These are phyloP conservation scores for Leptura quadrifasciata DNA, from an alignment of 2,888 invertebrate species.

Conservation along the genomic window DNA sequence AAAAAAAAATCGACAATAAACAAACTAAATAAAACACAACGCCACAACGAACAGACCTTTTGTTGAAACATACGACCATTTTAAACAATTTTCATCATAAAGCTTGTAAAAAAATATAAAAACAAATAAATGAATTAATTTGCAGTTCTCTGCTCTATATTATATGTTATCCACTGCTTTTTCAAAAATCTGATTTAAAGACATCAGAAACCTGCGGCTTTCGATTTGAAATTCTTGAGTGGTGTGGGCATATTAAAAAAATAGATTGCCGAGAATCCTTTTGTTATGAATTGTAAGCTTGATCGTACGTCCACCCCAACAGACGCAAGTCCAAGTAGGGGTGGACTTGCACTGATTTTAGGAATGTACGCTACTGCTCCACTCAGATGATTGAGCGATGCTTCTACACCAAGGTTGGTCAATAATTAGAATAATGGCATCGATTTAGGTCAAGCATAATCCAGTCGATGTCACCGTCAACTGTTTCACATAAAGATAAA, in stretches of 20 bases:
- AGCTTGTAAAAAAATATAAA: slow-evolving; percentile 17
- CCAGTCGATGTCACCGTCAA: slow-evolving; percentile 2
- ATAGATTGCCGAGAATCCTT: slow-evolving; percentile 50
- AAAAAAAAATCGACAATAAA: not conserved
- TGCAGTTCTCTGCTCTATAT: not conserved
- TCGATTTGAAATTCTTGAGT: not conserved
- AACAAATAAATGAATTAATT: not conserved
- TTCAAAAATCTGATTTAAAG: not conserved
- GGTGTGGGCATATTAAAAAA: slow-evolving; percentile 30
- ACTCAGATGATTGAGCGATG: slow-evolving; percentile 1
- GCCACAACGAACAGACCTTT: slow-evolving; percentile 33
- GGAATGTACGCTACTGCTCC: slow-evolving; percentile 35
- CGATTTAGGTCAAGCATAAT: slow-evolving; percentile 9
- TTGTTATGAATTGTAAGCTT: slow-evolving; percentile 18
- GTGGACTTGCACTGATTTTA: slow-evolving; percentile 40
- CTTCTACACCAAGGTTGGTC: not conserved
- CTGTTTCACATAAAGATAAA: not conserved
- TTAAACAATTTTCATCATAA: slow-evolving; percentile 16
- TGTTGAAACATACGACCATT: slow-evolving; percentile 49
- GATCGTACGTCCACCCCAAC: slow-evolving; percentile 21
- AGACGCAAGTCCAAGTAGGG: slow-evolving; percentile 20
- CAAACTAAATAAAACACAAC: slow-evolving; percentile 32
- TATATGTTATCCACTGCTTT: not conserved
- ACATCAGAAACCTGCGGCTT: not conserved
- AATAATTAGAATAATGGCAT: not conserved